phyloP scores from a whole-genome alignment of 2,888 invertebrate species.

The Physocephala rufipes region DNA sequence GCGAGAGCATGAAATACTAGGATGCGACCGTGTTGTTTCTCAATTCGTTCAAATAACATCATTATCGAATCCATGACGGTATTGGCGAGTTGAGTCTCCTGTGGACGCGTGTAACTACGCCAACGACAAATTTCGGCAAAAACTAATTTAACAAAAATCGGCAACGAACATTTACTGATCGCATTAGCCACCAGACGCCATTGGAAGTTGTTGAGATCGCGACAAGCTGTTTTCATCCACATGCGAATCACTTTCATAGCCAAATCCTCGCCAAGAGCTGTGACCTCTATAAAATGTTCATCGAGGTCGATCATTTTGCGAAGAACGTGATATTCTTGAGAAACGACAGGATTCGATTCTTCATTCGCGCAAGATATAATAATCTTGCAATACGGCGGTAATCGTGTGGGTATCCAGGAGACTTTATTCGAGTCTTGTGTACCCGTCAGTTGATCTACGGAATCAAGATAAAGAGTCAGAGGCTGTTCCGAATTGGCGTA shows the following conservation, averaged over 20 bases:
- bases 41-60: constrained; percentile 95
- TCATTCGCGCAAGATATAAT: constrained; percentile 92
- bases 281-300: constrained; percentile 90
- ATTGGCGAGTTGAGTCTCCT: constrained; percentile 90
- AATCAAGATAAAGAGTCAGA: constrained; percentile 90
- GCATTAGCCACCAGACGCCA: constrained; percentile 95
- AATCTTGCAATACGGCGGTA: constrained; percentile 91
- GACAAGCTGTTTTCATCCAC: constrained; percentile 91
- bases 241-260: constrained; percentile 89
- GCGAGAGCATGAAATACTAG: constrained; percentile 93
- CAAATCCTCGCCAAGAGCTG: constrained; percentile 88
- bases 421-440: constrained; percentile 94
- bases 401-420: constrained; percentile 92
- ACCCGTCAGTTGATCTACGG: constrained; percentile 95
- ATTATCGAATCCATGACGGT: constrained; percentile 98
- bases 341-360: constrained; percentile 85
- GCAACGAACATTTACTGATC: constrained; percentile 90
- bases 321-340: constrained; percentile 85
- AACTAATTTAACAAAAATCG: constrained; percentile 96
- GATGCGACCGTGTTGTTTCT: constrained; percentile 92
- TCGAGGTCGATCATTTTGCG: constrained; percentile 88
- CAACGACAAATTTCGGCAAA: constrained; percentile 97
- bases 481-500: constrained; percentile 85
- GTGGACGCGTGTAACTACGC: constrained; percentile 94
- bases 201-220: constrained; percentile 91